These are phyloP conservation scores for Lacerta agilis DNA, from an alignment of 2,797 vertebrate genomes.

Conservation along the genomic window DNA sequence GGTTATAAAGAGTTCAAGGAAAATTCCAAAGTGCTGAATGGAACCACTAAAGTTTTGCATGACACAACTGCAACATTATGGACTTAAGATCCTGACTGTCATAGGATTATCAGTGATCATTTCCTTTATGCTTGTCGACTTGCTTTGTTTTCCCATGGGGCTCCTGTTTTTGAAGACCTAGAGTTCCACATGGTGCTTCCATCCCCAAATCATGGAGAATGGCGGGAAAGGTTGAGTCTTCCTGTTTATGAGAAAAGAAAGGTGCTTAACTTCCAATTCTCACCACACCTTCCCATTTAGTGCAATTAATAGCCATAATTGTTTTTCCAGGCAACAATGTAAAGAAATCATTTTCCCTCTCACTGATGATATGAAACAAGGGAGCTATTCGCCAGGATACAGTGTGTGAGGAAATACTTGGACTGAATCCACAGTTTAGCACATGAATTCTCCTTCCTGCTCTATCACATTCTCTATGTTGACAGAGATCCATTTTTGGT, in stretches of 20 bases:
- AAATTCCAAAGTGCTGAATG: conserved; percentile 2
- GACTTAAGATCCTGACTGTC: background rate
- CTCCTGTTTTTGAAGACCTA: conserved; percentile 38
- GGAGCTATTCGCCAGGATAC: conserved; percentile 33
- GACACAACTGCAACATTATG: background rate
- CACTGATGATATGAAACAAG: conserved; percentile 54
- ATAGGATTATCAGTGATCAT: background rate
- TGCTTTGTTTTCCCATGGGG: background rate
- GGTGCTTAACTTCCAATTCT: conserved; percentile 52
- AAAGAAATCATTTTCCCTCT: conserved; percentile 52
- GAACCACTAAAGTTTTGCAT: background rate
- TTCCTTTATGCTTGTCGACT: background rate
- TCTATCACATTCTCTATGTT: background rate
- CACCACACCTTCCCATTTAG: conserved; percentile 51
- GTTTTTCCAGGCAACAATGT: conserved; percentile 68
- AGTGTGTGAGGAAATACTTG: conserved; percentile 40
- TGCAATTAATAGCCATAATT: conserved; percentile 56
- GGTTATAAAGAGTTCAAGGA: conserved; percentile 26
- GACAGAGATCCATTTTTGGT: background rate
- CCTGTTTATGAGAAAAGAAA: conserved; percentile 60
- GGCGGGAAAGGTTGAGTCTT: conserved; percentile 63
- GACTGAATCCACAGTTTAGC: conserved; percentile 41
- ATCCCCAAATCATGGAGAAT: conserved; percentile 31
- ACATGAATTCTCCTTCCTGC: conserved; percentile 14
- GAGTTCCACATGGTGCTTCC: conserved; percentile 28